These are phyloP conservation scores for Periphyllus acericola DNA, from an alignment of 2,888 invertebrate genomes.

Conservation along the genomic window DNA sequence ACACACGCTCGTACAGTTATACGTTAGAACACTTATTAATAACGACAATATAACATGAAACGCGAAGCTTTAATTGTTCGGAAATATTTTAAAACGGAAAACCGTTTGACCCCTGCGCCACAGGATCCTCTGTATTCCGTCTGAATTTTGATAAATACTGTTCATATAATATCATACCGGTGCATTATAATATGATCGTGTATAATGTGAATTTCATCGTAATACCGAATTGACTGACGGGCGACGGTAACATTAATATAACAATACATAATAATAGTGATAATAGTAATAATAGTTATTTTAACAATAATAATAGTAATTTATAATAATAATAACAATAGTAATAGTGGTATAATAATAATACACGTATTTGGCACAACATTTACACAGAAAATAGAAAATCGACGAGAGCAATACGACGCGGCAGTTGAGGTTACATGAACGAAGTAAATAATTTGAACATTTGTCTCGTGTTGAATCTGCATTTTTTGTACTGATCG, in stretches of 20 bases:
- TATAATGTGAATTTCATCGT: neutral
- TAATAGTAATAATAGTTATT: neutral
- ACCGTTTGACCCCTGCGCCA: neutral
- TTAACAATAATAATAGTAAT: neutral
- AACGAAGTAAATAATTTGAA: slow-evolving; percentile 52
- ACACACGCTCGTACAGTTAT: too few species aligned
- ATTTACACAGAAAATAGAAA: neutral
- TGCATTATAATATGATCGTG: neutral
- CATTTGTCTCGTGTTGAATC: slow-evolving; percentile 56
- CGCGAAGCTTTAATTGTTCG: neutral
- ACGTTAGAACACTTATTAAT: neutral
- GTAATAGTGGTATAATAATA: neutral
- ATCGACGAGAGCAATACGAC: neutral
- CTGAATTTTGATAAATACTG: neutral
- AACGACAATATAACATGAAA: neutral
- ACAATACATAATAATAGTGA: neutral
- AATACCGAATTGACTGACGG: neutral
- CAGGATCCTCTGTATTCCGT: neutral
- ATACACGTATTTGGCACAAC: slow-evolving; percentile 47
- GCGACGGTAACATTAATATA: neutral
- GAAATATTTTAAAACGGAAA: neutral
- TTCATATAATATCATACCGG: neutral
- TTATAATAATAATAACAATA: neutral
- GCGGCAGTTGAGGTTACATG: neutral
- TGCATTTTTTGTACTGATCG: slow-evolving; percentile 52